Evolutionary conservation across 2,797 vertebrate species (phyloP), one percentile per base, ranked within the genome.

Genomic region (Thaleichthys pacificus): DNA sequence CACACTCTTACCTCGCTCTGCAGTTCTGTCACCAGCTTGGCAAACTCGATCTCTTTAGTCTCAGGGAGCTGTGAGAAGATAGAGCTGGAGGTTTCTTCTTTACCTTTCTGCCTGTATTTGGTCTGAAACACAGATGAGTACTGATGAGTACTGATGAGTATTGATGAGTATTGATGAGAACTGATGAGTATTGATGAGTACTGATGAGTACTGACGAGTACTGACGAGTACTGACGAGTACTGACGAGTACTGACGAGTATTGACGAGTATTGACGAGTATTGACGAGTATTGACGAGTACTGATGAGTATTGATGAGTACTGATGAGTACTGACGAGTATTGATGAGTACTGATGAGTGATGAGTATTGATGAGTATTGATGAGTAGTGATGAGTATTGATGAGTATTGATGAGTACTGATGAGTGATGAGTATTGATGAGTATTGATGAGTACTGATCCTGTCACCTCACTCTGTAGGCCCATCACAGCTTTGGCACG

Each of bases 401-500:
- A 22, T 5, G 2, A 66, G 38, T 42, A 42, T 14, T 56, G 32
- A 42, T 57, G 38, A 42, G 21, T 19, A 64, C 8, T 17, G 35
- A 22, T 5, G 2, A 66, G 38, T 42, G 32, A 42, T 57, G 38
- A 66, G 38, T 42, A 42, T 14, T 56, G 32, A 22, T 57, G 9
- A 42, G 8, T 9, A 42, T 2, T 42, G 35, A 22, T 5, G 5
- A 66, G 38, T 42, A 42, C 12, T 56, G 32, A 42, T 57, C 30
- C 47, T 26, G 49, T 38, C 83, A 97, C 97, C 95, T 96, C 87
- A 63, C 97, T 98, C 83, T 89, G 91, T 0, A 90, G 87, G 61
- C 92, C 87, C 63, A 72, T 86, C 70, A 70, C 71, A 0, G 86
- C 74, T 79, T 84, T 91, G n/a, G 89, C 90, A 0, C 87, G 72